Percentiles rank a stretch among this genome's conserved stretches.
Evolutionary conservation across 2,888 invertebrate genomes (phyloP).

Genomic region (Mantis religiosa): DNA sequence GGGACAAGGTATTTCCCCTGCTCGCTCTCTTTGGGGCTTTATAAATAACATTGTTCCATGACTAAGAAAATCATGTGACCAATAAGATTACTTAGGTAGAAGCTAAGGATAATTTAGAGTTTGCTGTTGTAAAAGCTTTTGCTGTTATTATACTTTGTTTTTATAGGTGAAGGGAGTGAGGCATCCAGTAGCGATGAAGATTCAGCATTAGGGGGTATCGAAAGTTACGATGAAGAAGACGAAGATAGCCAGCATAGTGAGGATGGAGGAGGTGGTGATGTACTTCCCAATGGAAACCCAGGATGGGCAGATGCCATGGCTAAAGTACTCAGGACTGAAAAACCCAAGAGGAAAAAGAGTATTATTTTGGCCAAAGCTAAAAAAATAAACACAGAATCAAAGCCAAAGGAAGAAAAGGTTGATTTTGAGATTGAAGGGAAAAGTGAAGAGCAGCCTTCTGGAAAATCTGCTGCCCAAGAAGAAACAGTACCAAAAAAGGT

Average conservation of each 20-base stretch:
- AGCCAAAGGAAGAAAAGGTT: constrained; percentile 48
- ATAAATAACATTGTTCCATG: too few species aligned
- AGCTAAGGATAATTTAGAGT: too few species aligned
- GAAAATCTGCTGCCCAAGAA: not conserved
- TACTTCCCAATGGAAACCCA: constrained; percentile 54
- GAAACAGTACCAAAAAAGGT: not conserved
- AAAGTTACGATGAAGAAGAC: not conserved
- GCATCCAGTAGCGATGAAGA: not conserved
- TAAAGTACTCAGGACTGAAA: constrained; percentile 70
- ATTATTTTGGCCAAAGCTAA: constrained; percentile 77
- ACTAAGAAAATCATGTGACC: too few species aligned
- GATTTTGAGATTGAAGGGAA: constrained; percentile 60
- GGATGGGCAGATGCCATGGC: constrained; percentile 81
- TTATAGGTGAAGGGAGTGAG: not conserved
- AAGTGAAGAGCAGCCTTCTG: not conserved
- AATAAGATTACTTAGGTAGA: too few species aligned
- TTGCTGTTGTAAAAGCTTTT: too few species aligned
- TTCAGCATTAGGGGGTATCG: not conserved
- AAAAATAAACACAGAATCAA: constrained; percentile 56
- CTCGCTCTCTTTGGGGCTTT: too few species aligned
- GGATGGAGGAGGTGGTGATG: not conserved
- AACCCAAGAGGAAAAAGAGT: constrained; percentile 70
- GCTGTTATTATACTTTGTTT: not conserved
- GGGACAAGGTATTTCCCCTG: too few species aligned
- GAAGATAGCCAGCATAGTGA: not conserved